Percentiles rank a stretch among this genome's conserved stretches.
phyloP scores from a whole-genome alignment of 2,888 invertebrate species.

The Saturnia japonica region DNA sequence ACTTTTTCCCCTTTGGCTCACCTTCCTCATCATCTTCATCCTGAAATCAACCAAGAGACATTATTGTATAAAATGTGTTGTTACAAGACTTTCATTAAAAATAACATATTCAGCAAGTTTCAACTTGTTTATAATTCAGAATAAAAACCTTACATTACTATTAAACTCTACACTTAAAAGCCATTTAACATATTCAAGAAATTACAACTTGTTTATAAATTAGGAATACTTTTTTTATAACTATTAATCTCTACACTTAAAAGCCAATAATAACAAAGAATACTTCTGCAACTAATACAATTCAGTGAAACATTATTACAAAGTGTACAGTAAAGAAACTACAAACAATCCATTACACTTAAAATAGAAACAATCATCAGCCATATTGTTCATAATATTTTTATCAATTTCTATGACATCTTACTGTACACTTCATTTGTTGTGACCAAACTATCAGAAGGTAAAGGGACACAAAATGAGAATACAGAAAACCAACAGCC shows the following conservation, averaged over 20 bases:
- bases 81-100: background rate
- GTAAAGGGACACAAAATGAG: constrained; percentile 73
- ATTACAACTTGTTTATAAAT: background rate
- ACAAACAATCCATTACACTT: background rate
- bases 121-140: background rate
- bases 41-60: constrained; percentile 45
- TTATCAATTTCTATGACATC: background rate
- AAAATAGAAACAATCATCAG: background rate
- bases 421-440: constrained; percentile 22
- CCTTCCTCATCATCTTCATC: constrained; percentile 89
- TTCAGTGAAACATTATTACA: background rate
- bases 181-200: background rate
- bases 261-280: background rate
- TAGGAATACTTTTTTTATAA: background rate
- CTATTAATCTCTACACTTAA: background rate
- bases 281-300: background rate
- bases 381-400: background rate
- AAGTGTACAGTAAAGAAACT: background rate
- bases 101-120: background rate
- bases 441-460: constrained; percentile 60
- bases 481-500: constrained; percentile 79
- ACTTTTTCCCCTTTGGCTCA: constrained; percentile 90
- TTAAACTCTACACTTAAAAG: background rate
- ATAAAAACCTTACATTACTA: background rate
- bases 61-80: background rate